Evolutionary conservation across 2,113 vertebrate genomes (phyloP).

Genomic region (Toxotes chatareus): DNA sequence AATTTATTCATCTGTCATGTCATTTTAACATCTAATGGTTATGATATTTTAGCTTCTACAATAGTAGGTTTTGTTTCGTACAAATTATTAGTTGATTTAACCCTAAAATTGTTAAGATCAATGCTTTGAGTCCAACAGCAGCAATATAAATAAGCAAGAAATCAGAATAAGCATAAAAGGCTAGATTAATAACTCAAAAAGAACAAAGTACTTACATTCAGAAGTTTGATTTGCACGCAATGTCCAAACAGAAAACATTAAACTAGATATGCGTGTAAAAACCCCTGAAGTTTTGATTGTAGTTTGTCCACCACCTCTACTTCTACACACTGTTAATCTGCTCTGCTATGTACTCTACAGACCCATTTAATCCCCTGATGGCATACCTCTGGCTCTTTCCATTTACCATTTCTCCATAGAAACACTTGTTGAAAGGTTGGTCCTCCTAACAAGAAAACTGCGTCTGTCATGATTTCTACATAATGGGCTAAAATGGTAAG

Average conservation of each 20-base stretch:
- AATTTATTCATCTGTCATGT: not conserved
- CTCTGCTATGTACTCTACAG: constrained; percentile 74
- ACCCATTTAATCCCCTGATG: constrained; percentile 77
- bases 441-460: constrained; percentile 31
- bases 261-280: constrained; percentile 25
- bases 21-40: not conserved
- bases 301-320: constrained; percentile 65
- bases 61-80: not conserved
- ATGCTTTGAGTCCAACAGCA: not conserved
- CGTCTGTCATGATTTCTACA: constrained; percentile 26
- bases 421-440: constrained; percentile 52
- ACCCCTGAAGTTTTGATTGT: constrained; percentile 17
- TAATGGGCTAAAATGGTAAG: constrained; percentile 49
- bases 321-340: constrained; percentile 81
- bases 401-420: constrained; percentile 65
- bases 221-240: constrained; percentile 34
- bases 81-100: not conserved
- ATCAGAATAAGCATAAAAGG: not conserved
- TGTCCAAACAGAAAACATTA: constrained; percentile 39
- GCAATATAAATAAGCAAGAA: not conserved
- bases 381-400: constrained; percentile 79
- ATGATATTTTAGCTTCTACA: not conserved
- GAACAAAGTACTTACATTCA: constrained; percentile 64
- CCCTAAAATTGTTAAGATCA: not conserved
- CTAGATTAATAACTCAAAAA: constrained; percentile 4